Evolutionary conservation across 2,797 vertebrate species (phyloP).

Genomic region (Bucorvus abyssinicus): DNA sequence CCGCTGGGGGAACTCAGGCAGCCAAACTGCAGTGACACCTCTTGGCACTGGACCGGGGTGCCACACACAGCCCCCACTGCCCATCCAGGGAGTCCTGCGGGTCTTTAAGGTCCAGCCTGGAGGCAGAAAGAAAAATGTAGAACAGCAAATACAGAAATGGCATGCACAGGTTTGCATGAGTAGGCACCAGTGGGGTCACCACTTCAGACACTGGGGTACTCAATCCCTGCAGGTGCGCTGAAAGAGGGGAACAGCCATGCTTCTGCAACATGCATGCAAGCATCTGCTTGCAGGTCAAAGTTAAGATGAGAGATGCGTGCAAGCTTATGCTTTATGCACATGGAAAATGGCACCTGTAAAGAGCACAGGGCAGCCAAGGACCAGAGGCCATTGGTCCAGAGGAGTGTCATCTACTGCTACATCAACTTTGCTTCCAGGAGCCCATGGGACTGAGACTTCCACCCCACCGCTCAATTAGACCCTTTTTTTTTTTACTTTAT

Average conservation of each 20-base stretch:
- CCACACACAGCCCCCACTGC: not conserved
- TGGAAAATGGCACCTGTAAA: not conserved
- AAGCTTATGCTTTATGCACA: not conserved
- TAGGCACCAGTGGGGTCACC: not conserved
- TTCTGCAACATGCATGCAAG: rapidly evolving
- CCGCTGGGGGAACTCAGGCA: rapidly evolving
- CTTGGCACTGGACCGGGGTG: not conserved
- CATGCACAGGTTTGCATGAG: not conserved
- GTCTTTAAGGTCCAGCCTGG: not conserved
- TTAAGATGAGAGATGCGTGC: not conserved
- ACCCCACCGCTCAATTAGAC: not conserved
- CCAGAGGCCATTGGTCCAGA: not conserved
- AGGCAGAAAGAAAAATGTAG: not conserved
- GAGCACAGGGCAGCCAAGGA: not conserved
- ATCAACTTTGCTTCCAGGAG: not conserved
- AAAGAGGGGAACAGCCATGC: not conserved
- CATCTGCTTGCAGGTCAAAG: not conserved
- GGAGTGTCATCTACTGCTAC: not conserved
- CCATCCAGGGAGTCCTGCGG: rapidly evolving
- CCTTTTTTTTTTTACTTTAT: not conserved
- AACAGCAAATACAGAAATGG: not conserved
- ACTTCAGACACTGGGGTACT: not conserved
- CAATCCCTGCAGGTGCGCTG: not conserved
- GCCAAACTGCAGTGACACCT: not conserved
- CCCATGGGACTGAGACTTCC: not conserved